These are phyloP conservation scores for Trematocara stigmaticum DNA, from an alignment of 2,113 vertebrate genomes.

Conservation along the genomic window DNA sequence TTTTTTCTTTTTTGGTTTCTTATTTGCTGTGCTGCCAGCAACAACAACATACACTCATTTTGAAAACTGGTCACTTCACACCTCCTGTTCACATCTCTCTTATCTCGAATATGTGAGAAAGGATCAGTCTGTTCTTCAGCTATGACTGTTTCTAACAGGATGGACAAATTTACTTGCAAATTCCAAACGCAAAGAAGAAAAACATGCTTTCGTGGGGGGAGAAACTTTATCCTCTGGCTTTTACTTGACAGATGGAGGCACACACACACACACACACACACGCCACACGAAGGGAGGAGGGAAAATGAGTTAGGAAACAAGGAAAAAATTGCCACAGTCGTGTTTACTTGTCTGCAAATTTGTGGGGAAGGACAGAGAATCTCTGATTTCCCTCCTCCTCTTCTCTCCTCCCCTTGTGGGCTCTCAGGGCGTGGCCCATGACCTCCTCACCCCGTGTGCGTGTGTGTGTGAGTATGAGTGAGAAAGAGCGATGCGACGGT, in stretches of 20 bases:
- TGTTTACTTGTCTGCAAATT: slow-evolving; percentile 64
- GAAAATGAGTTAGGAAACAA: neutral
- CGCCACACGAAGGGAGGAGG: neutral
- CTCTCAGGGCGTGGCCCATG: slow-evolving; percentile 61
- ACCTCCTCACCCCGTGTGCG: slow-evolving; percentile 59
- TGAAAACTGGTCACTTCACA: slow-evolving; percentile 41
- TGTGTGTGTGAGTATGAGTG: neutral
- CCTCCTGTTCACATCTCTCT: slow-evolving; percentile 39
- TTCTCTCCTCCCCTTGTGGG: slow-evolving; percentile 49
- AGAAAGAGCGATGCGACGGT: slow-evolving; percentile 27
- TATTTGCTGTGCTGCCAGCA: slow-evolving; percentile 1
- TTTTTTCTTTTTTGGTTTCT: neutral
- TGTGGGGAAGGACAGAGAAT: slow-evolving; percentile 41
- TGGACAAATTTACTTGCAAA: neutral
- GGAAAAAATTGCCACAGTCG: slow-evolving; percentile 36
- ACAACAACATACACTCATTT: slow-evolving; percentile 16
- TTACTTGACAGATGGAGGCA: neutral
- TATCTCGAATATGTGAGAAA: slow-evolving; percentile 16
- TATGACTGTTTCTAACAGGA: neutral
- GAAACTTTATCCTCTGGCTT: neutral
- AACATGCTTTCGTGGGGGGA: neutral
- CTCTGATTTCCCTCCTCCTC: slow-evolving; percentile 58
- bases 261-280: neutral
- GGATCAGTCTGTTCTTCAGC: slow-evolving; percentile 31
- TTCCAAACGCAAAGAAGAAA: neutral